Evolutionary conservation across 2,113 vertebrate species (phyloP).

Genomic region (Myanophis thanlyinensis): DNA sequence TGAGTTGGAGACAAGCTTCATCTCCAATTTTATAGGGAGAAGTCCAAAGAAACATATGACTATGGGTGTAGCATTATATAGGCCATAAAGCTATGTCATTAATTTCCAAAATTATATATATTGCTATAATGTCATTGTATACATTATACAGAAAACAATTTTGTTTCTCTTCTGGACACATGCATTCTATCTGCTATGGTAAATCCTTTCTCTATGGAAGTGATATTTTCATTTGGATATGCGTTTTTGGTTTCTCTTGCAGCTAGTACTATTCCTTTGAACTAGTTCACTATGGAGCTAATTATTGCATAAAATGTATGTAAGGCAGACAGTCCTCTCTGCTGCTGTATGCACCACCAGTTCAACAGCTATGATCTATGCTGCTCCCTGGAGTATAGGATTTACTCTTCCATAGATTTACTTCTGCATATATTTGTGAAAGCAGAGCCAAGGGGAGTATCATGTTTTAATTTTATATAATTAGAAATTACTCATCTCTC

Average conservation of each 20-base stretch:
- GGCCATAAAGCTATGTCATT: neutral
- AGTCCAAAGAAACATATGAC: neutral
- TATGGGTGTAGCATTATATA: too few relatives aligned
- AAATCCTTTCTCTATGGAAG: neutral
- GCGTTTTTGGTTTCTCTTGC: constrained; percentile 60
- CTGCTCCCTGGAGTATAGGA: constrained; percentile 53
- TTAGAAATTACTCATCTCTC: constrained; percentile 51
- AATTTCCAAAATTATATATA: neutral
- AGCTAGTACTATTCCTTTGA: constrained; percentile 58
- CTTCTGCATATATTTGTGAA: constrained; percentile 59
- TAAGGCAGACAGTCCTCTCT: constrained; percentile 33
- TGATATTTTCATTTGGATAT: constrained; percentile 54
- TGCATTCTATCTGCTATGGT: constrained; percentile 15
- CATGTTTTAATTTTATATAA: constrained; percentile 62
- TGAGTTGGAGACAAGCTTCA: neutral
- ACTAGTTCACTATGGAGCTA: constrained; percentile 54
- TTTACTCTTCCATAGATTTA: constrained; percentile 55
- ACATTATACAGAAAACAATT: neutral
- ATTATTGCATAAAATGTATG: constrained; percentile 55
- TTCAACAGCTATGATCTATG: constrained; percentile 37
- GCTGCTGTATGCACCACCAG: constrained; percentile 47
- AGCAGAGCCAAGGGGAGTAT: constrained; percentile 48
- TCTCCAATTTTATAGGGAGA: neutral
- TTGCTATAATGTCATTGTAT: neutral
- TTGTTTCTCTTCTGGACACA: constrained; percentile 39